Conservation (phyloP, 2,888 invertebrate genomes). For the Volucella inanis region DNA sequence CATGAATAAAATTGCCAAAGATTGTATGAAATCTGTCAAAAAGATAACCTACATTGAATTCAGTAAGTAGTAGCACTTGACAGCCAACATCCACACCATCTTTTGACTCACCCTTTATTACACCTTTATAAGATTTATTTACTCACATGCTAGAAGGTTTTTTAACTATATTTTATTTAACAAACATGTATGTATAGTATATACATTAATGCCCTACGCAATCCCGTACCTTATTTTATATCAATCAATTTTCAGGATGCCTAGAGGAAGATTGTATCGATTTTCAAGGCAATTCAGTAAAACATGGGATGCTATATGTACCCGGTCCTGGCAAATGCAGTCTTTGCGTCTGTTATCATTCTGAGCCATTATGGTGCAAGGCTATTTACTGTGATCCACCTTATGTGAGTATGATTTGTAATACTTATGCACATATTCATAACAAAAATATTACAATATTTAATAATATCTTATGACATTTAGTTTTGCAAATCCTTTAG, state of each 20-base stretch:
- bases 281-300: conserved; percentile 91
- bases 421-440: neutral
- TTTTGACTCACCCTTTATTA: no score
- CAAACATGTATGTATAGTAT: neutral
- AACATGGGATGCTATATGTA: conserved; percentile 91
- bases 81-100: no score
- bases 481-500: conserved; percentile 94
- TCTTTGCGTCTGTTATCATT: conserved; percentile 93
- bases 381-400: conserved; percentile 94
- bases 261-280: conserved; percentile 92
- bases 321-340: conserved; percentile 94
- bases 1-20: no score
- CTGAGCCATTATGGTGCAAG: conserved; percentile 93
- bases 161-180: no score
- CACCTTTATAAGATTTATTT: no score
- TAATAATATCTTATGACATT: conserved; percentile 48
- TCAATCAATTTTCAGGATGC: conserved; percentile 77
- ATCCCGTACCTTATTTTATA: conserved; percentile 13
- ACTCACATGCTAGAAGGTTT: no score
- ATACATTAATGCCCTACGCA: conserved; percentile 4
- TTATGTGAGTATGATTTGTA: conserved; percentile 86
- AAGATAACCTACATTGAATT: no score
- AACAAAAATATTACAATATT: no score
- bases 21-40: no score
- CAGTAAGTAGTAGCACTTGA: no score